Conservation (phyloP, 1,140 invertebrate genomes). For the Artemia franciscana region DNA sequence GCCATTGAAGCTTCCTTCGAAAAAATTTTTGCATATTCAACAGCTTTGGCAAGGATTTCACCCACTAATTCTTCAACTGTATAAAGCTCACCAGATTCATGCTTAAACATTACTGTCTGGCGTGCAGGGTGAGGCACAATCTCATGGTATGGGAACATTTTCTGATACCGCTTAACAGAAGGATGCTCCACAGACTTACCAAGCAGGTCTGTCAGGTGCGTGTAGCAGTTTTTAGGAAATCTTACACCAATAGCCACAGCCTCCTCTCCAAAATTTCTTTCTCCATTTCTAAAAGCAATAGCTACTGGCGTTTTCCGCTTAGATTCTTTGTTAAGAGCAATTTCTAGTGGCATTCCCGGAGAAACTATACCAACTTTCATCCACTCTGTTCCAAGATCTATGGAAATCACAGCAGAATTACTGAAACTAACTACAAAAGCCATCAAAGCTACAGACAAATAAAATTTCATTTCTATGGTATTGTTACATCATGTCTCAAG, state of each 20-base stretch:
- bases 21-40: constrained; percentile 52
- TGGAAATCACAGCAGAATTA: constrained; percentile 88
- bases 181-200: constrained; percentile 82
- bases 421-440: no score
- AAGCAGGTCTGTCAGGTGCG: constrained; percentile 69
- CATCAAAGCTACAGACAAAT: no score
- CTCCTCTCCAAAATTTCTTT: constrained; percentile 80
- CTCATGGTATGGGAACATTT: constrained; percentile 77
- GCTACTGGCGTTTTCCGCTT: constrained; percentile 83
- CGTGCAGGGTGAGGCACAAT: constrained; percentile 48
- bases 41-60: constrained; percentile 67
- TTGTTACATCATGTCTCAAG: no score
- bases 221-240: constrained; percentile 66
- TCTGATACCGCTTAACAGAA: constrained; percentile 52
- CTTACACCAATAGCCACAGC: constrained; percentile 62
- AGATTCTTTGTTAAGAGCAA: constrained; percentile 89
- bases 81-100: constrained; percentile 54
- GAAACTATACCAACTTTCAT: constrained; percentile 83
- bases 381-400: constrained; percentile 92
- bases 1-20: constrained; percentile 43
- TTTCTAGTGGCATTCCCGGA: constrained; percentile 98
- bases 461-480: no score
- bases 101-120: constrained; percentile 56
- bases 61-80: constrained; percentile 73
- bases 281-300: constrained; percentile 45